A percentile compares a stretch with the other conserved stretches of the same genome.
Conservation (phyloP, 2,888 invertebrate genomes). For the Xestobium rufovillosum region DNA sequence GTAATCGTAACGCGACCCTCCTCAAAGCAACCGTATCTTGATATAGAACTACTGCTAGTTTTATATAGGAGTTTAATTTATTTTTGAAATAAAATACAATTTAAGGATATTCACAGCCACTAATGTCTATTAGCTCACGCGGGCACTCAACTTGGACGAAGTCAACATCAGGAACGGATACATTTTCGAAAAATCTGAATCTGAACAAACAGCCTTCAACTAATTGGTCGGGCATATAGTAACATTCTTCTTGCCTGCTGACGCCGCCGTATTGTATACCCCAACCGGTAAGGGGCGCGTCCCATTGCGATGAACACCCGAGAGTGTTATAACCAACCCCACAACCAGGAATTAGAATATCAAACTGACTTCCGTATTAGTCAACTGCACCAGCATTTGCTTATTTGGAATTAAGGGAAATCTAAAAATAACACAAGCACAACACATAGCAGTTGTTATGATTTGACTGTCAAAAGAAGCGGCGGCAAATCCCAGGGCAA, state of each 20-base stretch:
- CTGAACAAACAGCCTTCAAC: conserved; percentile 22
- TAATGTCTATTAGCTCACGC: conserved; percentile 18
- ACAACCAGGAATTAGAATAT: too few relatives aligned
- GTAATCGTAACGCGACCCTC: too few relatives aligned
- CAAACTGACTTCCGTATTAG: too few relatives aligned
- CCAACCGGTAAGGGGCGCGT: conserved; percentile 21
- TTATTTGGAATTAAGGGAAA: too few relatives aligned
- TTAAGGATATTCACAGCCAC: too few relatives aligned
- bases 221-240: conserved; percentile 18
- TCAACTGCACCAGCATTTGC: too few relatives aligned
- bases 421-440: conserved; percentile 19
- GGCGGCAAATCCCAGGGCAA: conserved; percentile 25
- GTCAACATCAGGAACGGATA: conserved; percentile 20
- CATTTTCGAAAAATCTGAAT: conserved; percentile 22
- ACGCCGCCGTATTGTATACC: conserved; percentile 25
- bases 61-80: too few relatives aligned
- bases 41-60: too few relatives aligned
- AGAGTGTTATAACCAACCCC: too few relatives aligned
- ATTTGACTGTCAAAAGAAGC: conserved; percentile 22
- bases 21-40: too few relatives aligned
- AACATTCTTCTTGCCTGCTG: conserved; percentile 17
- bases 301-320: conserved; percentile 23
- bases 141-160: conserved; percentile 20
- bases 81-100: too few relatives aligned
- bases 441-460: conserved; percentile 18